Conservation (phyloP, 2,888 invertebrate species). For the Athalia rosae region DNA sequence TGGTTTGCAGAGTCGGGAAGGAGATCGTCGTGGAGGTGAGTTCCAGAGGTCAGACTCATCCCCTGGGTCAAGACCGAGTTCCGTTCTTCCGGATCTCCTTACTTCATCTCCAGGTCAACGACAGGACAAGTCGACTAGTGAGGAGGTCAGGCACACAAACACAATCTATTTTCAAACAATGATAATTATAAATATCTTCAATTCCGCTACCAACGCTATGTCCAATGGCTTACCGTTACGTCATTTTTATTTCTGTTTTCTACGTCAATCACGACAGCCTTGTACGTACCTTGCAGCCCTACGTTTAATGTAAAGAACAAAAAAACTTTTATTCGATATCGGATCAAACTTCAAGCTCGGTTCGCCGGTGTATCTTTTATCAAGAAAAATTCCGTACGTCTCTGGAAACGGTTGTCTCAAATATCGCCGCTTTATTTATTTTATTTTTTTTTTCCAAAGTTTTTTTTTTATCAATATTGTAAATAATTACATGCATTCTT, state of each 20-base stretch:
- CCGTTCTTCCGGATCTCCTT: slow-evolving; percentile 95
- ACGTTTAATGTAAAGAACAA: no score
- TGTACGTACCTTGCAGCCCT: no score
- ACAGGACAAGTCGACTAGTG: slow-evolving; percentile 94
- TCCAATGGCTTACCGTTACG: slow-evolving; percentile 43
- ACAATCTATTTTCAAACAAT: slow-evolving; percentile 46
- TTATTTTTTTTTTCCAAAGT: slow-evolving; percentile 44
- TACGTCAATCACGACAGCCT: slow-evolving; percentile 55
- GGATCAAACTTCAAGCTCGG: no score
- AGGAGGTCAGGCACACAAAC: slow-evolving; percentile 85
- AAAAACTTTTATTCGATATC: no score
- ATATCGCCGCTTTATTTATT: background rate
- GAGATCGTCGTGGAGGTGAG: slow-evolving; percentile 75
- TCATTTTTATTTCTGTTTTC: slow-evolving; percentile 46
- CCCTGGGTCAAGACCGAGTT: slow-evolving; percentile 86
- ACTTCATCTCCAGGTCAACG: slow-evolving; percentile 92
- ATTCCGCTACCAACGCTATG: slow-evolving; percentile 31
- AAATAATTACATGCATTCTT: slow-evolving; percentile 17
- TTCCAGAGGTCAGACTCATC: slow-evolving; percentile 75
- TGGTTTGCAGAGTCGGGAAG: slow-evolving; percentile 69
- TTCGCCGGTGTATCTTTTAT: background rate
- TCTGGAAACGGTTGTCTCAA: background rate
- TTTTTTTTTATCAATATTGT: slow-evolving; percentile 46
- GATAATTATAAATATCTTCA: slow-evolving; percentile 14
- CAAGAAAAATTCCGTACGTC: background rate